Evolutionary conservation across 2,797 vertebrate genomes (phyloP).

Genomic region (Gorsachius magnificus): DNA sequence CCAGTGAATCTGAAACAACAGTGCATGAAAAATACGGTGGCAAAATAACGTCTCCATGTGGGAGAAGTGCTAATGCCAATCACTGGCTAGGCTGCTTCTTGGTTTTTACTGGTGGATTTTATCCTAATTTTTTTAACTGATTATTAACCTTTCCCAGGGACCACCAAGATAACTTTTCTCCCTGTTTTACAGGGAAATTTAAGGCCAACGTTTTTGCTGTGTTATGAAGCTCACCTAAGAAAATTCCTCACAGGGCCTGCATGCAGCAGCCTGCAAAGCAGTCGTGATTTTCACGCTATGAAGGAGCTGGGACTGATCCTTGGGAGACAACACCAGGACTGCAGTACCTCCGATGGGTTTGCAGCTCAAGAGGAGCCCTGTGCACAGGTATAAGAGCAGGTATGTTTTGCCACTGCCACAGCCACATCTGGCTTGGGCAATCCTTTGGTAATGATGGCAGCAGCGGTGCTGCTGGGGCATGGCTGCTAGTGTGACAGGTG

Average conservation of each 20-base stretch:
- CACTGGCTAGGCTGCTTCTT: neutral
- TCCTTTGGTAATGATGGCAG: neutral
- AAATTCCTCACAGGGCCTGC: rapidly evolving
- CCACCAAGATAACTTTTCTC: neutral
- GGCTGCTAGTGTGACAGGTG: neutral
- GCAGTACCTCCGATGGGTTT: neutral
- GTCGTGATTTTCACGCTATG: rapidly evolving
- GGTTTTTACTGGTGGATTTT: neutral
- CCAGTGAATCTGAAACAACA: conserved; percentile 16
- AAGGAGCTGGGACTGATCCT: neutral
- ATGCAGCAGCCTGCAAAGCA: neutral
- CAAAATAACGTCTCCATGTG: conserved; percentile 1
- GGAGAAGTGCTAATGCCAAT: conserved; percentile 13
- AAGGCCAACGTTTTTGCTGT: neutral
- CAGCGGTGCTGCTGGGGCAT: neutral
- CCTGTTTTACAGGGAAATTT: neutral
- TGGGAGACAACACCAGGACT: neutral
- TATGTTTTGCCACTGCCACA: neutral
- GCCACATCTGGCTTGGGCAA: neutral
- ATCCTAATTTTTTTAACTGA: neutral
- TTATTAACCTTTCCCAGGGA: neutral
- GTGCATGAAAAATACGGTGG: neutral
- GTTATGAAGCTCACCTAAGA: neutral
- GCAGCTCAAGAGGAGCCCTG: neutral
- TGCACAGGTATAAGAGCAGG: neutral